phyloP scores from a whole-genome alignment of 2,113 vertebrate genomes.

The Prunella himalayana region DNA sequence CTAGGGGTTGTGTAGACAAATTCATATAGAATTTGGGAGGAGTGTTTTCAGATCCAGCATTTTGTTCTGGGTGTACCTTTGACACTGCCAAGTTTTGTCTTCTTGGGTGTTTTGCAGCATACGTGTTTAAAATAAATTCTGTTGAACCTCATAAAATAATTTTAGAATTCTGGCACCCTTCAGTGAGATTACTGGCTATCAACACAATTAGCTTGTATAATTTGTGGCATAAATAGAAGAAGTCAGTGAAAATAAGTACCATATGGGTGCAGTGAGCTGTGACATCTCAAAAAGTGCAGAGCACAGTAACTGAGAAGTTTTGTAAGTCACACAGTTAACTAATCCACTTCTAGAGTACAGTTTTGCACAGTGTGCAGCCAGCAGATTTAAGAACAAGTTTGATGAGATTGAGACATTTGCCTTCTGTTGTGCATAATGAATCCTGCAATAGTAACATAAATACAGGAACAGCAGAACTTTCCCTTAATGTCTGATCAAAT shows the following conservation, averaged over 20 bases:
- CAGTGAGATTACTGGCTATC: not conserved
- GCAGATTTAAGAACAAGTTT: not conserved
- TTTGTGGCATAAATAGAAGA: not conserved
- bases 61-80: not conserved
- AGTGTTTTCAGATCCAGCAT: not conserved
- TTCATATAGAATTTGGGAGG: not conserved
- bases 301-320: slow-evolving; percentile 1
- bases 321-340: not conserved
- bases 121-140: not conserved
- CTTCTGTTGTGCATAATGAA: slow-evolving; percentile 28
- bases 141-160: not conserved
- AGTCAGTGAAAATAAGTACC: slow-evolving; percentile 14
- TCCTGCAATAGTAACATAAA: not conserved
- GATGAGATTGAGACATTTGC: slow-evolving; percentile 8
- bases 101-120: not conserved
- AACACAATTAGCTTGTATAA: not conserved
- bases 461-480: not conserved
- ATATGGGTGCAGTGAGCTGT: slow-evolving; percentile 20
- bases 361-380: not conserved
- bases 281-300: slow-evolving; percentile 6
- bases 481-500: not conserved
- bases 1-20: not conserved
- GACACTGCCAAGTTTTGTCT: not conserved
- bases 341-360: not conserved
- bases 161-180: not conserved